These are phyloP conservation scores for Platyscapa corneri DNA, from an alignment of 1,140 invertebrate genomes.

Conservation along the genomic window DNA sequence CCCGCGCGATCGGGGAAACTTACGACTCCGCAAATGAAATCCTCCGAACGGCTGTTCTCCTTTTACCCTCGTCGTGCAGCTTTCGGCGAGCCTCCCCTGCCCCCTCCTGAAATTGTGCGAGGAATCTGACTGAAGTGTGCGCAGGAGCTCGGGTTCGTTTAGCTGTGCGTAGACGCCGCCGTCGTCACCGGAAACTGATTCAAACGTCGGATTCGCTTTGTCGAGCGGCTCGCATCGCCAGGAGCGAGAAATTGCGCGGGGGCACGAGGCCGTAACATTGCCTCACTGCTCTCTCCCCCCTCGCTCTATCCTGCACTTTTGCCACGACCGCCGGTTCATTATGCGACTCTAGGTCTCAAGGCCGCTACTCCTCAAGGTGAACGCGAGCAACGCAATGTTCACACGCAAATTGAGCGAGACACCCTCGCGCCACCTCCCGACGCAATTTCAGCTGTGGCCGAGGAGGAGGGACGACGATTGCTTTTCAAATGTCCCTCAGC, in stretches of 20 bases:
- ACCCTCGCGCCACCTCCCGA: too few relatives aligned
- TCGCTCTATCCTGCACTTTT: constrained; percentile 9
- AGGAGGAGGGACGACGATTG: too few relatives aligned
- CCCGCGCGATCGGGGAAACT: constrained; percentile 64
- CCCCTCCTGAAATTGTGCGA: not conserved
- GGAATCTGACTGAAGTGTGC: constrained; percentile 7
- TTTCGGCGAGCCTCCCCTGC: not conserved
- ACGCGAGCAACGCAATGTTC: not conserved
- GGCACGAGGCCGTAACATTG: constrained; percentile 37
- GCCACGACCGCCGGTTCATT: not conserved
- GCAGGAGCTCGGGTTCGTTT: not conserved
- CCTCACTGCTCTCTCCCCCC: constrained; percentile 27
- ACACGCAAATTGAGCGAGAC: not conserved
- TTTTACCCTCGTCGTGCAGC: not conserved
- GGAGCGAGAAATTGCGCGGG: constrained; percentile 33
- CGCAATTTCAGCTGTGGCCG: too few relatives aligned
- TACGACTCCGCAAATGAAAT: constrained; percentile 68
- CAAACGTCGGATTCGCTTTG: constrained; percentile 44
- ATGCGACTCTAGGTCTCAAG: constrained; percentile 18
- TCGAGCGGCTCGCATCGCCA: not conserved
- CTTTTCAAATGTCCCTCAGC: too few relatives aligned
- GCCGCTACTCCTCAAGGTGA: constrained; percentile 25
- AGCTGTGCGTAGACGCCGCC: not conserved
- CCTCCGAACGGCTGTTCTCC: constrained; percentile 18
- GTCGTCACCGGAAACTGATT: constrained; percentile 42